Base-by-base conservation (phyloP, 2,797 vertebrate species). In the Sylvilagus floridanus region DNA sequence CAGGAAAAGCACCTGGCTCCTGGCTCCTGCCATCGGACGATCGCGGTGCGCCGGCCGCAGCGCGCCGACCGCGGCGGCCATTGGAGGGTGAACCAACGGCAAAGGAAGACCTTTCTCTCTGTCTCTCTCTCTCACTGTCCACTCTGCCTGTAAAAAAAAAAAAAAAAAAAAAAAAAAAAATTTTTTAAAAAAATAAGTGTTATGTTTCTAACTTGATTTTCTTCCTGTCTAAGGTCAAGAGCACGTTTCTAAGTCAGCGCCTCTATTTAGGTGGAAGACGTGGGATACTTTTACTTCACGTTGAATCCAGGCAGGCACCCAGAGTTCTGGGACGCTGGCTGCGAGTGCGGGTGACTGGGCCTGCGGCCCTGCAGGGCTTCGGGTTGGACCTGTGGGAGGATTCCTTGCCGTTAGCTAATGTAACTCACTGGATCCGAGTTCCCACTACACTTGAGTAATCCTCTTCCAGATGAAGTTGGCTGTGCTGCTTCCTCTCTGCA, bases 181-280 rank as follows among this genome's bases (percentile, higher is more conserved):
- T 42, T 1, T 42, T 42, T 42, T 42, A 7, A 6, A 42, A 96
- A 95, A 96, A 91, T 96, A 97, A 95, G 73, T 94, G 95, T 54
- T 78, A 5, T 96, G 77, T 97, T 85, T 93, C 30, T 63, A 84
- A 88, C 72, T 75, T 94, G 68, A 42, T 76, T 60, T 90, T 63
- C 30, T 65, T 19, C 0, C 0, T 71, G 66, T 95, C 72, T 96
- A 30, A 91, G 84, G 32, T 76, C 94, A 81, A 97, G 96, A 93
- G 78, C n/a, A 26, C 94, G 92, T 68, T 95, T 95, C 60, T 81
- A 78, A 95, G 95, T 94, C 91, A 82, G 69, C 78, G 54, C 78
- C 87, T 95, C 5, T 96, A 90, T 94, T 96, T 91, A 91, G 91
- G 93, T 89, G 35, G 84, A 77, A 93, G 91, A 94, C 75, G 90